Evolutionary conservation across 2,888 invertebrate genomes (phyloP).

Genomic region (Leptura quadrifasciata): DNA sequence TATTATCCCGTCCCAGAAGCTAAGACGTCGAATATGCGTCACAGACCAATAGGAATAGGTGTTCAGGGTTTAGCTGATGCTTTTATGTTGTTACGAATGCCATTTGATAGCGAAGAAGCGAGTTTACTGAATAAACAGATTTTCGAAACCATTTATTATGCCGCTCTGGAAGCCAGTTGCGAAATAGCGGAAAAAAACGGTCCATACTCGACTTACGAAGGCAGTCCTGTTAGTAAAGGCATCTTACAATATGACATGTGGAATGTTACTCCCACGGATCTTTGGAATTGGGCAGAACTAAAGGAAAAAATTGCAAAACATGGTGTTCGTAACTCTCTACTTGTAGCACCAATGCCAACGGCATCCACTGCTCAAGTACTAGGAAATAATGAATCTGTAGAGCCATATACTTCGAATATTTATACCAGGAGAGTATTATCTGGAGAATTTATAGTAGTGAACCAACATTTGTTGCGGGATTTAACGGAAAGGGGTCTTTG

Average conservation of each 20-base stretch:
- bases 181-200: conserved; percentile 92
- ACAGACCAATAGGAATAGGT: conserved; percentile 93
- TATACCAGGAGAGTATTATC: conserved; percentile 95
- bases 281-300: conserved; percentile 92
- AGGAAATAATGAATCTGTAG: conserved; percentile 98
- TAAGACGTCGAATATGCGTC: conserved; percentile 88
- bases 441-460: conserved; percentile 95
- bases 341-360: conserved; percentile 98
- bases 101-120: conserved; percentile 94
- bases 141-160: conserved; percentile 98
- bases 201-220: conserved; percentile 92
- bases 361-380: conserved; percentile 99
- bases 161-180: conserved; percentile 96
- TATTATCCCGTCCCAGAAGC: conserved; percentile 96
- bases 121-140: conserved; percentile 93
- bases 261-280: conserved; percentile 88
- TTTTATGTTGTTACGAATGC: conserved; percentile 93
- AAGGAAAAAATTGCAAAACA: conserved; percentile 90
- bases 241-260: conserved; percentile 99
- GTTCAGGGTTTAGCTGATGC: conserved; percentile 97
- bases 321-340: conserved; percentile 93
- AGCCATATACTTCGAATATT: conserved; percentile 98
- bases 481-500: conserved; percentile 93
- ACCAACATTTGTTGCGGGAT: conserved; percentile 95
- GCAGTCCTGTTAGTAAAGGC: conserved; percentile 93